Percentiles rank a stretch among this genome's conserved stretches.
Conservation (phyloP, 1,140 invertebrate species). For the Teleogryllus occipitalis region DNA sequence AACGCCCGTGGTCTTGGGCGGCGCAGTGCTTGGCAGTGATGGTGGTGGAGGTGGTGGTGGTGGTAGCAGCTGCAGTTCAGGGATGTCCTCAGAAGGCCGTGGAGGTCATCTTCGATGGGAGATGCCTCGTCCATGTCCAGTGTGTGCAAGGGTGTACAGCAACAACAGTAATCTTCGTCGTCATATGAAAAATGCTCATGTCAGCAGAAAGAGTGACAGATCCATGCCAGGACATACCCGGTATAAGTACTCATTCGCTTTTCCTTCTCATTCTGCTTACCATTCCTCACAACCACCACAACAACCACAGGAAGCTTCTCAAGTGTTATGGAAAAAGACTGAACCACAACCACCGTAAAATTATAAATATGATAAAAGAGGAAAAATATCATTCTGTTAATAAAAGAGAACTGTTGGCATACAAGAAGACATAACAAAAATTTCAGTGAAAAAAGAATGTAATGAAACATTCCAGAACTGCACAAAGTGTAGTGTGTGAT, state of each 20-base stretch:
- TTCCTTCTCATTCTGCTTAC: not conserved
- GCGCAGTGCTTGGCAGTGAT: constrained; percentile 8
- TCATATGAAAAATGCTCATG: constrained; percentile 37
- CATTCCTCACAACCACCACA: not conserved
- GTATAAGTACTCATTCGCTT: constrained; percentile 16
- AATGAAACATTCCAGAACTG: too few relatives aligned
- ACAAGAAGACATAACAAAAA: too few relatives aligned
- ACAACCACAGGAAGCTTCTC: not conserved
- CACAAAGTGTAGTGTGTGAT: too few relatives aligned
- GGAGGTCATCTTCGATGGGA: constrained; percentile 28
- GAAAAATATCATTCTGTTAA: too few relatives aligned
- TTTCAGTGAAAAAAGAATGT: too few relatives aligned
- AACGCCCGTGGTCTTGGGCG: constrained; percentile 8
- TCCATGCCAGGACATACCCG: constrained; percentile 26
- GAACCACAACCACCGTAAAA: not conserved
- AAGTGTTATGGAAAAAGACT: not conserved
- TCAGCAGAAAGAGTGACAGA: constrained; percentile 29
- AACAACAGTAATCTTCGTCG: constrained; percentile 40
- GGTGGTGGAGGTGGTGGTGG: constrained; percentile 11
- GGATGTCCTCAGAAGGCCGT: not conserved
- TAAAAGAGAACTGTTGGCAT: too few relatives aligned
- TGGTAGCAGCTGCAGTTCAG: not conserved
- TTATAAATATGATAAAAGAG: not conserved
- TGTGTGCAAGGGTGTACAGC: constrained; percentile 39
- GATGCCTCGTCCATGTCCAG: constrained; percentile 35